Base-by-base conservation (phyloP, 2,113 vertebrate species). In the Apodemus speciosus region DNA sequence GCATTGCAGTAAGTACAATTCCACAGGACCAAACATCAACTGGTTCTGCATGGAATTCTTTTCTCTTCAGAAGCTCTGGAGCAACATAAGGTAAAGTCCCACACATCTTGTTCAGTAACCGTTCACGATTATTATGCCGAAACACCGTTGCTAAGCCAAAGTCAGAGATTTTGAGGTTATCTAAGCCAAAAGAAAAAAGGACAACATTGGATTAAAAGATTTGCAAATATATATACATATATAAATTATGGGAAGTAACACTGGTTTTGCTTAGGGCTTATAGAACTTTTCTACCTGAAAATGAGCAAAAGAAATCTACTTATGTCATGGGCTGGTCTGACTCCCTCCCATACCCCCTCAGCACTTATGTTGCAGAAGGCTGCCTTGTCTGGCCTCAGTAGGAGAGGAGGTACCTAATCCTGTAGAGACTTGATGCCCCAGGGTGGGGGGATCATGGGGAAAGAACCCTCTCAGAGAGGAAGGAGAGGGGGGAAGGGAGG, bases 141-240 rank as follows among this genome's bases (percentile, higher is more conserved):
- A 99, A 99, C 93, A 99, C 99, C 2, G 99, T 99, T 1, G 99
- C 99, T 96, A 99, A 95, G 1, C 99, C 99, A 9, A 99, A 99
- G 96, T 99, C 99, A 0, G 99, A 99, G 96, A 99, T 99, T 97
- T 99, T 99, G 94, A 99, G 97, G 96, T 99, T 99, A 97, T 99
- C 99, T 99, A 95, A 14, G 62, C 9, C 84, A 88, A 94, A 96
- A 40, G 76, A 64, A 92, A 81, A 69, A 75, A 84, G 23, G 43
- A 72, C 7, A 21, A 9, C 32, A 56, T 0, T 27, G 13, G 20
- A 66, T 80, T 89, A 88, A 91, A 73, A 62, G 43, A 88, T 85
- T 72, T 85, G 5, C 60, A 88, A 92, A 85, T 2, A 87, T 53
- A 88, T 2, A 66, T 0, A 60, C 3, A 23, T 89, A 69, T 83